Conservation (phyloP, 2,797 vertebrate species). For the Sternarchorhynchus goeldii region DNA sequence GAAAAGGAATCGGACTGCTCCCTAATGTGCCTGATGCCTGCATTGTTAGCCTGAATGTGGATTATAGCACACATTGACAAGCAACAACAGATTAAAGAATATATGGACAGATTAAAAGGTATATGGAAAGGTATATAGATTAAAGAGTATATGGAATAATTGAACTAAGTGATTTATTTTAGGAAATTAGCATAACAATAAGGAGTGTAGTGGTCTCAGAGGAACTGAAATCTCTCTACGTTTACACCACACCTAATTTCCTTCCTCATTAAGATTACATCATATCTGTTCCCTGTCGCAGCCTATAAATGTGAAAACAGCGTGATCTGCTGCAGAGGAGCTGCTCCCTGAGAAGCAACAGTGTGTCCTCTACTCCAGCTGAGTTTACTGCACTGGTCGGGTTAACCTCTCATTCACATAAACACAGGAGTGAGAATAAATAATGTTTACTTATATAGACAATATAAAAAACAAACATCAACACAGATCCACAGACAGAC, state of each 20-base stretch:
- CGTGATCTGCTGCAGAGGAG: slow-evolving; percentile 36
- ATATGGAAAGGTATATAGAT: background rate
- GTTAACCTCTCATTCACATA: too few relatives aligned
- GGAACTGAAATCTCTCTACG: slow-evolving; percentile 10
- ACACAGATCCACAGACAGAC: too few relatives aligned
- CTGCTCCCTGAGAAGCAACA: background rate
- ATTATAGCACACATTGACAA: background rate
- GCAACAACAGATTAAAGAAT: background rate
- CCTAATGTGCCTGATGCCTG: background rate
- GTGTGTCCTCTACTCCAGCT: too few relatives aligned
- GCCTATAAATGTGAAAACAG: slow-evolving; percentile 3
- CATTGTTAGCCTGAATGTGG: background rate
- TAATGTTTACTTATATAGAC: too few relatives aligned
- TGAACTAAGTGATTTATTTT: slow-evolving; percentile 13
- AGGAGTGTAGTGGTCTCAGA: slow-evolving; percentile 17
- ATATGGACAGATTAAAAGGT: background rate
- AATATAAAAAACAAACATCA: too few relatives aligned
- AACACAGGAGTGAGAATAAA: too few relatives aligned
- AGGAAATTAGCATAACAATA: slow-evolving; percentile 28
- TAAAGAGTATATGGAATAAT: background rate
- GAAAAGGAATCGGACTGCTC: background rate
- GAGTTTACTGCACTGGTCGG: too few relatives aligned
- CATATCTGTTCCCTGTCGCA: slow-evolving; percentile 2
- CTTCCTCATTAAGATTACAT: slow-evolving; percentile 23
- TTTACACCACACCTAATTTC: slow-evolving; percentile 36